Conservation (phyloP, 1,140 invertebrate species). For the Gerris buenoi region DNA sequence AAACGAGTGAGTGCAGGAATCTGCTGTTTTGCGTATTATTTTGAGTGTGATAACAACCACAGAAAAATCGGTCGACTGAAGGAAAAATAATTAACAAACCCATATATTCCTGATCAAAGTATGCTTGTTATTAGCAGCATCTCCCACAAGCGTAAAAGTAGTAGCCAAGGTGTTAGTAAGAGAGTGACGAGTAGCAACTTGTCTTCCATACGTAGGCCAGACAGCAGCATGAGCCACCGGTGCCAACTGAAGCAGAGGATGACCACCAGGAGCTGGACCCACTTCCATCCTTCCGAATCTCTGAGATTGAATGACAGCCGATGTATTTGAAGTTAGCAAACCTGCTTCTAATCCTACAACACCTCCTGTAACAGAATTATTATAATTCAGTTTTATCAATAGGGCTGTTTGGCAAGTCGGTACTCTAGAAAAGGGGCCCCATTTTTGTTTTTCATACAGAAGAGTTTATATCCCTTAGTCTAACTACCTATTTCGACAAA, state of each 20-base stretch:
- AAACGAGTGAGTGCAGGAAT: too few species aligned
- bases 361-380: too few species aligned
- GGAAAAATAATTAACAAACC: conserved; percentile 20
- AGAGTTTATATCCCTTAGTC: too few species aligned
- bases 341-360: conserved; percentile 38
- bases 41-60: not conserved
- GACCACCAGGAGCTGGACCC: conserved; percentile 49
- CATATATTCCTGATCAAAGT: conserved; percentile 65
- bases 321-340: conserved; percentile 55
- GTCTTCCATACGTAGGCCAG: conserved; percentile 72
- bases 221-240: conserved; percentile 83
- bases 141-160: conserved; percentile 61
- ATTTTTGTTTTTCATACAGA: too few species aligned
- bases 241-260: conserved; percentile 70
- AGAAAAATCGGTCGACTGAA: not conserved
- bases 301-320: conserved; percentile 44
- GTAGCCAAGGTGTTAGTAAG: conserved; percentile 63
- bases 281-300: conserved; percentile 42
- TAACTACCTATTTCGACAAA: too few species aligned
- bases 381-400: too few species aligned
- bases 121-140: conserved; percentile 63
- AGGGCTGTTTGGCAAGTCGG: too few species aligned
- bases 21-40: too few species aligned
- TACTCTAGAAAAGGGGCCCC: too few species aligned
- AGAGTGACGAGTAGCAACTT: conserved; percentile 57